Evolutionary conservation across 2,888 invertebrate genomes (phyloP).

Genomic region (Proisotoma minuta): DNA sequence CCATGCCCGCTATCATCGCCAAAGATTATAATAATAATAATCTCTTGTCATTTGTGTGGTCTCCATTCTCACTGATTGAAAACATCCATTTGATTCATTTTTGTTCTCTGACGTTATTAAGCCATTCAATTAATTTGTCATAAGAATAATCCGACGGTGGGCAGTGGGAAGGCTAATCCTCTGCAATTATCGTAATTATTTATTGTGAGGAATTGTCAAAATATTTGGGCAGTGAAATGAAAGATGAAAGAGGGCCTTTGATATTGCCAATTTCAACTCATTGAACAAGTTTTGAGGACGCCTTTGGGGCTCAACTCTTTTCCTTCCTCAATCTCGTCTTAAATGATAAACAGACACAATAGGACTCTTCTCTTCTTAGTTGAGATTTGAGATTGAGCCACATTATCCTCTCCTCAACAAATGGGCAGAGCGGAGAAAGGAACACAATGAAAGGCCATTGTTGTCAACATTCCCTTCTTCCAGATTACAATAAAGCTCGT

Average conservation of each 20-base stretch:
- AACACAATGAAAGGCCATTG: conserved; percentile 12
- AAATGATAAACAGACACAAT: conserved; percentile 19
- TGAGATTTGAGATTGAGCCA: conserved; percentile 2
- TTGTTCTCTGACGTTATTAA: no score
- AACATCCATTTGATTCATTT: conserved; percentile 41
- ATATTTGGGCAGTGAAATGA: background rate
- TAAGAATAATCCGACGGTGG: no score
- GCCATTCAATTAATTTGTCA: no score
- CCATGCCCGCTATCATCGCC: no score
- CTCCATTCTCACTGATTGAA: conserved; percentile 35
- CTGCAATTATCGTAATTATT: no score
- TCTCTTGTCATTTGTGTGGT: conserved; percentile 36
- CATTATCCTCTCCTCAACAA: conserved; percentile 13
- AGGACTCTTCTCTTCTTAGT: background rate
- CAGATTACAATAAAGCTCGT: background rate
- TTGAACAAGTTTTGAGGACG: conserved; percentile 21
- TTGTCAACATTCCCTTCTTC: conserved; percentile 10
- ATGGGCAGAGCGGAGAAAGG: conserved; percentile 14
- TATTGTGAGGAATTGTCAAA: no score
- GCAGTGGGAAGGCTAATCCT: no score
- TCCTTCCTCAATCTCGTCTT: conserved; percentile 8
- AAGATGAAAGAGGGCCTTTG: conserved; percentile 20
- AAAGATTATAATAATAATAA: no score
- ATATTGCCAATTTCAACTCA: conserved; percentile 22
- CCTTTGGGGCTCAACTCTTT: conserved; percentile 16